phyloP scores from a whole-genome alignment of 2,113 vertebrate species.

The Drymodes brunneopygia region DNA sequence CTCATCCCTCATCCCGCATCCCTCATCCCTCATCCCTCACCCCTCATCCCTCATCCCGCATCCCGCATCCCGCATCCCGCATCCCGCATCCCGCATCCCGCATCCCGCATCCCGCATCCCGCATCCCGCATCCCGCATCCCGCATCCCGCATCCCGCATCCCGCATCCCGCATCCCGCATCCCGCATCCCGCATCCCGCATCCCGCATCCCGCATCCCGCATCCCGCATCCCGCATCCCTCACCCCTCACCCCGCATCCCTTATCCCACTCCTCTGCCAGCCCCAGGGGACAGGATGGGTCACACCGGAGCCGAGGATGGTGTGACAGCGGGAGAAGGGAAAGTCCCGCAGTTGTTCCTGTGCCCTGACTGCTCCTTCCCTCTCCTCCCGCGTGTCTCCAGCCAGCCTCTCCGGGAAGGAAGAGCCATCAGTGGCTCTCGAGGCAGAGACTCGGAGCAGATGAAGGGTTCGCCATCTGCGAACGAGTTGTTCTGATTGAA shows the following conservation, averaged over 20 bases:
- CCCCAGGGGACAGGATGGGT: background rate
- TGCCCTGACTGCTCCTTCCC: accelerated
- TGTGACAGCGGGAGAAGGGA: background rate
- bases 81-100: background rate
- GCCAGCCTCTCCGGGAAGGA: background rate
- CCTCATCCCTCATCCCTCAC: background rate
- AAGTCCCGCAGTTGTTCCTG: background rate
- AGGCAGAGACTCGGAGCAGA: slow-evolving; percentile 13
- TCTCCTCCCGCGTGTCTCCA: background rate
- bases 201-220: accelerated
- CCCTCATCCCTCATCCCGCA: background rate
- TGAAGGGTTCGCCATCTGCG: slow-evolving; percentile 60
- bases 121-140: background rate
- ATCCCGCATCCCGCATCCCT: background rate
- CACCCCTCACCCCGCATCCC: background rate
- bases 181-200: background rate
- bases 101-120: background rate
- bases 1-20: background rate
- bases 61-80: background rate
- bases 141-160: no score
- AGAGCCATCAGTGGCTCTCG: background rate
- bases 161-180: background rate
- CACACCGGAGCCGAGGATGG: accelerated
- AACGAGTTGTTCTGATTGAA: slow-evolving; percentile 63
- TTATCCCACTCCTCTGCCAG: background rate